Evolutionary conservation across 2,888 invertebrate species (phyloP).

Genomic region (Eristalinus sepulchralis): DNA sequence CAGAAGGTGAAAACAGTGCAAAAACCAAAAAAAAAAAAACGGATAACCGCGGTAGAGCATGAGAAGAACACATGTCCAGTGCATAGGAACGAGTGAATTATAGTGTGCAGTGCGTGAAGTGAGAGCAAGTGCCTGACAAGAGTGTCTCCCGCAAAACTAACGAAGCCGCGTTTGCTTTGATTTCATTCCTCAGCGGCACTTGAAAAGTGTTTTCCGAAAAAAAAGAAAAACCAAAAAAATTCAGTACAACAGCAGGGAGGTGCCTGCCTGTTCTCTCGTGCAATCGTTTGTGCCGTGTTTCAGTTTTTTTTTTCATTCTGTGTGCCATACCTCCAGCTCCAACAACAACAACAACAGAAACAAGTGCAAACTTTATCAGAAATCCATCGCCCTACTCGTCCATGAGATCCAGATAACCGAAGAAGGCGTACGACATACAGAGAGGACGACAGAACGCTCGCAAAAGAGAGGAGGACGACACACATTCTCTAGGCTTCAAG

Average conservation of each 20-base stretch:
- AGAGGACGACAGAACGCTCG: background rate
- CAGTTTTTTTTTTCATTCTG: background rate
- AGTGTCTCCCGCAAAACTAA: slow-evolving; percentile 12
- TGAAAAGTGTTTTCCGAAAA: background rate
- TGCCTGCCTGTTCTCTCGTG: background rate
- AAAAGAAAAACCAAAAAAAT: background rate
- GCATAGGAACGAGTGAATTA: slow-evolving; percentile 55
- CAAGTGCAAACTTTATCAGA: slow-evolving; percentile 57
- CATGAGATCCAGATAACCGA: slow-evolving; percentile 63
- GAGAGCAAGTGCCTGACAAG: background rate
- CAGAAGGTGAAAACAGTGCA: background rate
- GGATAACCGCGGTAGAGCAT: slow-evolving; percentile 27
- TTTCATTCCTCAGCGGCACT: background rate
- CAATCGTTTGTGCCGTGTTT: background rate
- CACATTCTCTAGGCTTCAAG: background rate
- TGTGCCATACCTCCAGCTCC: background rate
- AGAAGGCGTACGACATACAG: background rate
- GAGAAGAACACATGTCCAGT: slow-evolving; percentile 56
- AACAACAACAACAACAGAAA: slow-evolving; percentile 40
- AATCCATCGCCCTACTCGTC: slow-evolving; percentile 50
- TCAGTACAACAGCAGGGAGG: background rate
- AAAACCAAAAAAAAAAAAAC: background rate
- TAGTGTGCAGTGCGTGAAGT: slow-evolving; percentile 9
- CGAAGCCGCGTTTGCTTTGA: slow-evolving; percentile 23
- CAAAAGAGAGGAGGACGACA: background rate